Evolutionary conservation across 2,888 invertebrate genomes (phyloP).

Genomic region (Rhorus exstirpatorius): DNA sequence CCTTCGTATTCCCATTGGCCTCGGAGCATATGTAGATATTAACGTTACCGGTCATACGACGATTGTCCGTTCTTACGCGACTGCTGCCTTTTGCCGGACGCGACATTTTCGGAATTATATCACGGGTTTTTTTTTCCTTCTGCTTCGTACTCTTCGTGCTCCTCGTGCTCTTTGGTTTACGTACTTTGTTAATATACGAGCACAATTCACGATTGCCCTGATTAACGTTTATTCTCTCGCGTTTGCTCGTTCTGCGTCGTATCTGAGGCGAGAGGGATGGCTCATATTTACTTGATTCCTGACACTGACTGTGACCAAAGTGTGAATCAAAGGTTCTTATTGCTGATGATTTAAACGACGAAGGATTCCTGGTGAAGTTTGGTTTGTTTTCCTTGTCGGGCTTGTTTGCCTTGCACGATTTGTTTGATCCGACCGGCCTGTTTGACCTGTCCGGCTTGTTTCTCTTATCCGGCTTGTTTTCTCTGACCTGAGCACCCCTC

Average conservation of each 20-base stretch:
- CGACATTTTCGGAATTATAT: slow-evolving; percentile 10
- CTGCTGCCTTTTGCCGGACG: slow-evolving; percentile 35
- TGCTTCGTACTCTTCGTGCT: slow-evolving; percentile 28
- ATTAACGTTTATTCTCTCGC: slow-evolving; percentile 1
- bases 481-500: no score
- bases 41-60: slow-evolving; percentile 80
- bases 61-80: slow-evolving; percentile 74
- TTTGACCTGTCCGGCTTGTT: slow-evolving; percentile 42
- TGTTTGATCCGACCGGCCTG: no score
- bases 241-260: neutral
- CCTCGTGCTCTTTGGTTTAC: slow-evolving; percentile 22
- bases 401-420: no score
- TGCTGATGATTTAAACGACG: slow-evolving; percentile 28
- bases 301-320: slow-evolving; percentile 29
- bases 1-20: slow-evolving; percentile 70
- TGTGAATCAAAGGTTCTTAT: slow-evolving; percentile 62
- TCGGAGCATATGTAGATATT: slow-evolving; percentile 83
- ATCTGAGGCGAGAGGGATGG: neutral
- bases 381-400: slow-evolving; percentile 40
- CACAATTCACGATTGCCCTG: slow-evolving; percentile 31
- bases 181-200: slow-evolving; percentile 15
- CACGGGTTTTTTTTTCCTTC: slow-evolving; percentile 27
- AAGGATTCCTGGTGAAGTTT: slow-evolving; percentile 31
- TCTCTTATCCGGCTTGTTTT: no score
- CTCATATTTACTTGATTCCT: neutral